Base-by-base conservation (phyloP, 1,140 invertebrate genomes). In the Trichoplusia ni region DNA sequence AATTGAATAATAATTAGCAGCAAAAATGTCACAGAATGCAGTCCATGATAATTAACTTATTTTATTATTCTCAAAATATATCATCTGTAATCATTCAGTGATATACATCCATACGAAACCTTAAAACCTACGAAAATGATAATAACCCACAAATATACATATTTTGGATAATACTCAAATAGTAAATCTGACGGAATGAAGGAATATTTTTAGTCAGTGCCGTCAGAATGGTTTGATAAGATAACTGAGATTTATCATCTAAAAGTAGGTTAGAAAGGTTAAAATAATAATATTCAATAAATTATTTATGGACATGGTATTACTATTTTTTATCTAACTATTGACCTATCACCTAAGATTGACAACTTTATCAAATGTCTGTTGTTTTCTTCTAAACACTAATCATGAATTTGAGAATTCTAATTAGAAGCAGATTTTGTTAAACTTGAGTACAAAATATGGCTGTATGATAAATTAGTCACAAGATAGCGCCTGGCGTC, bases 221-320 rank as follows among this genome's bases (percentile, higher is more conserved):
- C 23, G n/a, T 29, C 7, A n/a, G n/a, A n/a, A n/a, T n/a, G n/a
- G n/a, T n/a, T 14, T n/a, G 44, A 49, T 49, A 49, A 49, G 46
- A 49, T 49, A 31, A 31, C 46, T 18, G 46, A 31, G 46, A 49
- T 49, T 49, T 49, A 7, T 13, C 14, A 18, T 49, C n/a, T 14
- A 49, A 49, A 49, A 56, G 4, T 56, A 38, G 53, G 53, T 56
- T 56, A 56, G 13, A 49, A 31, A n/a, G n/a, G n/a, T n/a, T n/a
- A n/a, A n/a, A n/a, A n/a, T n/a, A n/a, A n/a, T n/a, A 68, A 68
- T 51, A 68, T 64, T 73, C 67, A 74, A 75, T 68, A 73, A 67
- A 63, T 64, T 38, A 2, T 40, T 29, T 58, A 59, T 66, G 29
- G 68, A 73, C 47, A 66, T 58, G 73, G 71, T 64, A 59, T 69